Percentiles rank a stretch among this genome's conserved stretches.
phyloP scores from a whole-genome alignment of 2,797 vertebrate species.

The Pogoniulus pusillus region DNA sequence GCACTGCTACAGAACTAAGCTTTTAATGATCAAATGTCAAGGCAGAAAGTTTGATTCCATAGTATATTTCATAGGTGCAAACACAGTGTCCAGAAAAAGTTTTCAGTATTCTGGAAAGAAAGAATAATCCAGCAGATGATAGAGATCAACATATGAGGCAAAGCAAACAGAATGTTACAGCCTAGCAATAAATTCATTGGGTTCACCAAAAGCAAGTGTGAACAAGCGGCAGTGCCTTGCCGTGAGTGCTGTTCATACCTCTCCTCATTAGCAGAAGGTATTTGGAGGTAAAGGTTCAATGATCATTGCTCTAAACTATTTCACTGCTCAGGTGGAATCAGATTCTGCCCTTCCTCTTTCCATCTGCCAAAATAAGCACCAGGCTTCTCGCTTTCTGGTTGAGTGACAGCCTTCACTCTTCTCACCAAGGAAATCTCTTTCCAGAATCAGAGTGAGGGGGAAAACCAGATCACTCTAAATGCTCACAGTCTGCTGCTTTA shows the following conservation, averaged over 20 bases:
- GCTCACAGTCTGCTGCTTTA: background rate
- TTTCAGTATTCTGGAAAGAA: background rate
- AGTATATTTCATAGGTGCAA: background rate
- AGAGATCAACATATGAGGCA: background rate
- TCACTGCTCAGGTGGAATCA: background rate
- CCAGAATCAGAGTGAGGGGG: background rate
- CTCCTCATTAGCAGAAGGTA: slow-evolving; percentile 7
- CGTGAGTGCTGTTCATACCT: background rate
- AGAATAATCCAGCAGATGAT: background rate
- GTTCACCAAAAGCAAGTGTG: background rate
- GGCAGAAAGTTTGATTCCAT: background rate
- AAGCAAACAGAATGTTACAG: background rate
- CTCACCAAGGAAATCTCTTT: background rate
- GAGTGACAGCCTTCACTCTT: background rate
- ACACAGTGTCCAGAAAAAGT: accelerated
- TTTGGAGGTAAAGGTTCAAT: background rate
- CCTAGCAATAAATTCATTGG: background rate
- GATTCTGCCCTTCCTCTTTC: background rate
- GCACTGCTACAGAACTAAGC: background rate
- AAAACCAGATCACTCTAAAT: background rate
- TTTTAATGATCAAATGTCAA: background rate
- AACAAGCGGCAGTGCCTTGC: background rate
- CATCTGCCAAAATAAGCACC: background rate
- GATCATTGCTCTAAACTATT: background rate
- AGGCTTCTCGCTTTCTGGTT: background rate